A percentile compares a stretch with the other conserved stretches of the same genome.
Conservation (phyloP, 2,888 invertebrate genomes). For the Drosophila paracracens region DNA sequence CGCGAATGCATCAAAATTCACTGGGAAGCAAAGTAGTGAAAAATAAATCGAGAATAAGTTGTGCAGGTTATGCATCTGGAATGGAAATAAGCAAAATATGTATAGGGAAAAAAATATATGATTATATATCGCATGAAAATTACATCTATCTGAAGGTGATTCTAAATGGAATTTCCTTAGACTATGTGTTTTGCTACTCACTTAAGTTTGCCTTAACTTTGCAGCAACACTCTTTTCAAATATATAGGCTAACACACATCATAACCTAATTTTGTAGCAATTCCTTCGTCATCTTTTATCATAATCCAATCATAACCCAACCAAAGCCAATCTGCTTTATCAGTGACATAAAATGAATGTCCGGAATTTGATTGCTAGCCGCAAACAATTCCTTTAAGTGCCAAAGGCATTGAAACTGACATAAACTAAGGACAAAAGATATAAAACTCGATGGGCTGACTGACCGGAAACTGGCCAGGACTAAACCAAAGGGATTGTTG, state of each 20-base stretch:
- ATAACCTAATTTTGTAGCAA: constrained; percentile 26
- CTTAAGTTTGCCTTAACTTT: background rate
- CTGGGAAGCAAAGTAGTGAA: background rate
- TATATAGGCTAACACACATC: background rate
- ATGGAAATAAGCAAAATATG: background rate
- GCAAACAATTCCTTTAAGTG: constrained; percentile 43
- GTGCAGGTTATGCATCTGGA: background rate
- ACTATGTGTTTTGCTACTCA: background rate
- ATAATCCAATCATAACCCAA: constrained; percentile 26
- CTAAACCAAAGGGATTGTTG: background rate
- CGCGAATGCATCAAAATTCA: background rate
- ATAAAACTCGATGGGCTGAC: constrained; percentile 48
- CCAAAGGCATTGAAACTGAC: constrained; percentile 51
- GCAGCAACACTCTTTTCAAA: background rate
- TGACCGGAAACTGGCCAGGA: constrained; percentile 20
- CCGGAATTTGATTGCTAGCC: constrained; percentile 34
- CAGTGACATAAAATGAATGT: constrained; percentile 35
- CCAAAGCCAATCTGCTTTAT: constrained; percentile 30
- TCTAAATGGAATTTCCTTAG: background rate
- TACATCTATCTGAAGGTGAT: background rate
- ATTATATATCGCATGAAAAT: background rate
- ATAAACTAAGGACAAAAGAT: constrained; percentile 60
- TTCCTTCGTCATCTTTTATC: background rate
- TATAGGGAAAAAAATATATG: background rate
- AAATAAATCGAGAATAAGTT: background rate